Base-by-base conservation (phyloP, 2,888 invertebrate species). In the Calephelis perditalis region DNA sequence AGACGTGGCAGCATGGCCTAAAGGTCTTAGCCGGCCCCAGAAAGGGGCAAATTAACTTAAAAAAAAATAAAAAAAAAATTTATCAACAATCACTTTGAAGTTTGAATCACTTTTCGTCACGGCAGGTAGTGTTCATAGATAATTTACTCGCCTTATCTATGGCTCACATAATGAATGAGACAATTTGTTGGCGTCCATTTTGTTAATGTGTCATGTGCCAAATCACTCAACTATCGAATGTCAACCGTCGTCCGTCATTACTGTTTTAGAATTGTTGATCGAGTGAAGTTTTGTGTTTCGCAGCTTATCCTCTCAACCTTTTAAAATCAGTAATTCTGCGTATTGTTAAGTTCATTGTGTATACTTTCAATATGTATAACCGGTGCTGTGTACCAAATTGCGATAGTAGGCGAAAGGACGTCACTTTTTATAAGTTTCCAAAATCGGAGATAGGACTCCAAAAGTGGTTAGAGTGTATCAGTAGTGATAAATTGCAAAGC, bases 401-500 rank as follows among this genome's bases (percentile, higher is more conserved):
- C 55, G 59, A 43, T 55, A 59, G 59, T 59, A 59, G 55, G 45
- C 59, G 59, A 55, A 59, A 59, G 55, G 59, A 59, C 59, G 55
- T 55, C 59, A 55, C 26, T 43, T 59, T 59, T 57, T 35, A 56
- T 43, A 45, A 36, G 26, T 44, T 61, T 57, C 57, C 59, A 62
- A 62, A 45, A 49, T 54, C 45, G 57, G 58, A 62, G 59, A 65
- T 7, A 56, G 44, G 56, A 56, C 56, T 56, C 56, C 44, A 56
- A 56, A 56, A 56, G 56, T 56, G 56, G 60, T 57, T 62, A 57
- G 40, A 47, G 56, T 62, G 59, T 54, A 52, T 57, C 10, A 46
- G 43, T 60, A 40, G 58, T 63, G 60, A 62, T 56, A 55, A 55
- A 60, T 57, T 65, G 62, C 59, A 62, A 62, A 37, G 57, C 60